A percentile compares a stretch with the other conserved stretches of the same genome.
Evolutionary conservation across 1,140 invertebrate genomes (phyloP).

Genomic region (Tribolium castaneum): DNA sequence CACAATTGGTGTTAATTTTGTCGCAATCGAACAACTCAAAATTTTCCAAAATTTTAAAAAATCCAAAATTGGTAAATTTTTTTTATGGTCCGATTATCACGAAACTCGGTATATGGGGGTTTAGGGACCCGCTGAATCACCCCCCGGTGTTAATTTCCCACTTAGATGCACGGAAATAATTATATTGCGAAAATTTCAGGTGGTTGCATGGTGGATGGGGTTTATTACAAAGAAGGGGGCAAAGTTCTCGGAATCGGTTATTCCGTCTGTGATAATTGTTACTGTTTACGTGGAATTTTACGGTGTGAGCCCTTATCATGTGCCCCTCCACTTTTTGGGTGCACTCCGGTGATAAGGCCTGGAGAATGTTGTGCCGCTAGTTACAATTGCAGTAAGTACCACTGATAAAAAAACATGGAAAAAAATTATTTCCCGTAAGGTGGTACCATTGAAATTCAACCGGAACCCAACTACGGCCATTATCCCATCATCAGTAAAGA

Average conservation of each 20-base stretch:
- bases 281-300: slow-evolving; percentile 80
- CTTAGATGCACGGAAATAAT: too few relatives aligned
- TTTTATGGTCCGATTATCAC: too few relatives aligned
- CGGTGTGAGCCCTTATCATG: slow-evolving; percentile 82
- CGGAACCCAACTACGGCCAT: slow-evolving; percentile 67
- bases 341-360: slow-evolving; percentile 77
- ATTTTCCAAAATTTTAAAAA: too few relatives aligned
- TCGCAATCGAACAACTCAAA: too few relatives aligned
- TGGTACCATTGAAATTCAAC: slow-evolving; percentile 68
- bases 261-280: slow-evolving; percentile 81
- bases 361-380: slow-evolving; percentile 87
- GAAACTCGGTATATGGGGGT: too few relatives aligned
- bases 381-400: slow-evolving; percentile 78
- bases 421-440: slow-evolving; percentile 56
- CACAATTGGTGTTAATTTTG: too few relatives aligned
- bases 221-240: slow-evolving; percentile 77
- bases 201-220: slow-evolving; percentile 76
- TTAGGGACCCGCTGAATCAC: too few relatives aligned
- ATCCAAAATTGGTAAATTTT: too few relatives aligned
- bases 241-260: slow-evolving; percentile 74
- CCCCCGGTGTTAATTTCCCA: neutral
- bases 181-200: slow-evolving; percentile 36
- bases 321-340: slow-evolving; percentile 78
- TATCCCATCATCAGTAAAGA: slow-evolving; percentile 69
- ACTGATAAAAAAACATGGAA: neutral